Base-by-base conservation (phyloP, 1,140 invertebrate genomes). In the Drosophila sp. region DNA sequence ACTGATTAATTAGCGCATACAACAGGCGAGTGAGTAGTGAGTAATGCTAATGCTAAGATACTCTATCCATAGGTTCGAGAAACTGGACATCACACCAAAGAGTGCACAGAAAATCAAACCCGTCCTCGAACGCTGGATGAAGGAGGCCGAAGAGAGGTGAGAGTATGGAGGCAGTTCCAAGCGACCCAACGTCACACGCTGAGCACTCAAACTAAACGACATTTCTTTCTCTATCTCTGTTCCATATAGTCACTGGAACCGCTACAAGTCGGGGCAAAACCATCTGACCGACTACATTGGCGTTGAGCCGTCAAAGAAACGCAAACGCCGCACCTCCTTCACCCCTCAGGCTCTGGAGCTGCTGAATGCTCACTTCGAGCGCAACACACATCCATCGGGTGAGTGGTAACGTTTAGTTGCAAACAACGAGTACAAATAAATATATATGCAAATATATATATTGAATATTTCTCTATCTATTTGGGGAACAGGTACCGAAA, bases 91-190 rank as follows among this genome's bases (percentile, higher is more conserved):
- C 90, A 99, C 98, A 91, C 98, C 98, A 92, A 99, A 99, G 94
- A 99, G 98, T 94, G 98, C 98, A 76, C 97, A 98, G 94, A 99
- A 99, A 95, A 99, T 99, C 90, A 99, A 99, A 93, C 98, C 98
- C 76, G 98, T 99, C 72, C 94, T 99, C 90, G 98, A 99, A 93
- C 94, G 96, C 93, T 99, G 98, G 98, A 98, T 99, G 97, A 97
- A 97, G 93, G 97, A 99, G 93, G 97, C 98, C 29, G 97, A 99
- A 94, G 97, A 98, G 94, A 98, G 96, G 96, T 97, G 95, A 95
- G 94, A 94, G 87, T 91, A 91, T 91, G 90, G 90, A 91, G 78
- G 78, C 87, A 80, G 86, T 92, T 92, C 90, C 84, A 87, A 78
- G 59, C 80, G 76, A 56, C 74, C 82, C 72, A 43, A 58, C 50